phyloP scores from a whole-genome alignment of 2,888 invertebrate species.

The Slavum lentiscoides region DNA sequence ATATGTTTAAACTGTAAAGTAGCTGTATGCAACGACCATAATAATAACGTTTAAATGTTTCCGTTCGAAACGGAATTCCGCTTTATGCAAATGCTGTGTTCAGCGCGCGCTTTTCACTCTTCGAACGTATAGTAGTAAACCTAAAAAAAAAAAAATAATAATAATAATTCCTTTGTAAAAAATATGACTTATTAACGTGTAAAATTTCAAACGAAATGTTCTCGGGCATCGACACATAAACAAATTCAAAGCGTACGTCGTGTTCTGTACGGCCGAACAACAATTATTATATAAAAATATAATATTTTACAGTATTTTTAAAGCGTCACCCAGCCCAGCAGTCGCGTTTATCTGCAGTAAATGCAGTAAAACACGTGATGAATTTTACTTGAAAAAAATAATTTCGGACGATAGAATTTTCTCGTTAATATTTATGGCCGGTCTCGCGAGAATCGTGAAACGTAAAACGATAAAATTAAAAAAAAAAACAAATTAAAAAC shows the following conservation, averaged over 20 bases:
- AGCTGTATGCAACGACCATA: neutral
- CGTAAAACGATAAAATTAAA: neutral
- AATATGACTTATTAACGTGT: neutral
- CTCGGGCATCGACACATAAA: too few species aligned
- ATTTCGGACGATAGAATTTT: neutral
- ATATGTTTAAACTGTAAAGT: neutral
- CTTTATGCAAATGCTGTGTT: neutral
- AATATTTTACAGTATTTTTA: too few species aligned
- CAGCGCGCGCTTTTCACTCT: neutral
- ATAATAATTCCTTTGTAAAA: neutral
- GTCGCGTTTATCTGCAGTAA: too few species aligned
- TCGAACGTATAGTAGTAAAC: neutral
- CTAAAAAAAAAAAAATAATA: neutral
- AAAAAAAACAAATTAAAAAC: neutral
- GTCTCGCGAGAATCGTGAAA: neutral
- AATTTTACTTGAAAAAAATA: slow-evolving; percentile 2
- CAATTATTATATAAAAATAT: too few species aligned
- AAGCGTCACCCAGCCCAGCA: too few species aligned
- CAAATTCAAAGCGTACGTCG: too few species aligned
- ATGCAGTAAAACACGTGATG: neutral
- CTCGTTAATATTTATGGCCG: neutral
- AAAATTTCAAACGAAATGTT: neutral
- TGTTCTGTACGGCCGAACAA: neutral
- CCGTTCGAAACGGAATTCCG: slow-evolving; percentile 23
- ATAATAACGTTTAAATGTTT: neutral